Base-by-base conservation (phyloP, 2,888 invertebrate species). In the Dioctria rufipes region DNA sequence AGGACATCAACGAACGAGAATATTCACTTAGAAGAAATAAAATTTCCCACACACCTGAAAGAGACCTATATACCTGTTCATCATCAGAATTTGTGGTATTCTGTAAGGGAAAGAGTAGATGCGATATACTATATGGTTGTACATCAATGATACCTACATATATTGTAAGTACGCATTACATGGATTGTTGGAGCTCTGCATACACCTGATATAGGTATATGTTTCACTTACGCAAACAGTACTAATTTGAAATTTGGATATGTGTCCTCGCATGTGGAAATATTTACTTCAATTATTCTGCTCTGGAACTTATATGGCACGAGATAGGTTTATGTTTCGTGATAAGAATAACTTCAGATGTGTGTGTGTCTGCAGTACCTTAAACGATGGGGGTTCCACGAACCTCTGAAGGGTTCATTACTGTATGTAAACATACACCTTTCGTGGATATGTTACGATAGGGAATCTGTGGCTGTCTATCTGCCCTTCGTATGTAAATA, bases 201-300 rank as follows among this genome's bases (percentile, higher is more conserved):
- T 54, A 11, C 54, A n/a, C n/a, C n/a, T 25, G 25, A 25, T 25
- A 13, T 13, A 39, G 63, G 40, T 2, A 5, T 40, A 11, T 4
- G 63, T 9, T 37, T 51, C 39, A 13, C 51, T 49, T 37, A 69
- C 69, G 69, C 11, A 51, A 69, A 37, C 9, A 39, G 37, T 51
- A 69, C 69, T 51, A 13, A 39, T 51, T 51, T 51, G 51, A 69
- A 54, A 49, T 54, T 39, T 6, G 54, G 37, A 11, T 69, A 51
- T 69, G 49, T 69, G 54, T 69, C 69, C 69, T 46, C 69, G 25
- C 25, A 69, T 69, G 69, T 54, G 51, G 69, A 69, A 69, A 69
- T 69, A 69, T 69, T 69, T 69, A 54, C 69, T 69, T 69, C 69
- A 69, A 69, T 69, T 69, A 69, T 69, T 51, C 69, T 51, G 69